phyloP scores from a whole-genome alignment of 2,888 invertebrate genomes.

The Lepidochrysops patricia region DNA sequence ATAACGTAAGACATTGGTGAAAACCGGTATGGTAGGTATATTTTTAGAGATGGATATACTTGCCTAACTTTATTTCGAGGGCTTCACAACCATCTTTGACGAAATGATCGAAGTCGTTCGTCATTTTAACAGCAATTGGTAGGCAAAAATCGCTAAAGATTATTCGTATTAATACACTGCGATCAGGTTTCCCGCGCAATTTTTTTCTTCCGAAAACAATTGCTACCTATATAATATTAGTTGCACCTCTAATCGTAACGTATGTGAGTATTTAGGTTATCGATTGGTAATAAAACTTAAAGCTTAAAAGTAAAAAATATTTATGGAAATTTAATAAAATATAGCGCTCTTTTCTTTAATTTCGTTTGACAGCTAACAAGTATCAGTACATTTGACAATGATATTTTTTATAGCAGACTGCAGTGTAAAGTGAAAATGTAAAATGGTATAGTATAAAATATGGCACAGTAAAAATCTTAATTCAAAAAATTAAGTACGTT shows the following conservation, averaged over 20 bases:
- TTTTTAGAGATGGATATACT: slow-evolving; percentile 17
- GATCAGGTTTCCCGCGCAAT: slow-evolving; percentile 38
- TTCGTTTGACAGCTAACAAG: neutral
- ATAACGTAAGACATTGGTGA: neutral
- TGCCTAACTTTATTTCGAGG: slow-evolving; percentile 72
- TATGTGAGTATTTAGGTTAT: neutral
- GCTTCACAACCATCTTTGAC: slow-evolving; percentile 74
- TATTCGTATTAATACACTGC: neutral
- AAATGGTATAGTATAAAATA: no score
- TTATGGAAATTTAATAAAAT: neutral
- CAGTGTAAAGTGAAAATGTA: no score
- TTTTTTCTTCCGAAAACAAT: slow-evolving; percentile 16
- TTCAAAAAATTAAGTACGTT: no score
- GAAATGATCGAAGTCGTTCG: slow-evolving; percentile 64
- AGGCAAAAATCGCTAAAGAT: neutral
- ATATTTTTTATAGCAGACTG: neutral
- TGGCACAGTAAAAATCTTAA: no score
- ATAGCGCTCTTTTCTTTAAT: neutral
- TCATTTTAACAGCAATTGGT: slow-evolving; percentile 40
- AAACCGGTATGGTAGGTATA: neutral
- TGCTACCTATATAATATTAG: neutral
- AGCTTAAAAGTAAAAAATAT: neutral
- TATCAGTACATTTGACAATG: neutral
- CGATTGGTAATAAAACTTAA: neutral
- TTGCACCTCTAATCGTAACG: neutral